Evolutionary conservation across 2,888 invertebrate species (phyloP), one percentile per base, ranked within the genome.

Genomic region (Acrobasis suavella): DNA sequence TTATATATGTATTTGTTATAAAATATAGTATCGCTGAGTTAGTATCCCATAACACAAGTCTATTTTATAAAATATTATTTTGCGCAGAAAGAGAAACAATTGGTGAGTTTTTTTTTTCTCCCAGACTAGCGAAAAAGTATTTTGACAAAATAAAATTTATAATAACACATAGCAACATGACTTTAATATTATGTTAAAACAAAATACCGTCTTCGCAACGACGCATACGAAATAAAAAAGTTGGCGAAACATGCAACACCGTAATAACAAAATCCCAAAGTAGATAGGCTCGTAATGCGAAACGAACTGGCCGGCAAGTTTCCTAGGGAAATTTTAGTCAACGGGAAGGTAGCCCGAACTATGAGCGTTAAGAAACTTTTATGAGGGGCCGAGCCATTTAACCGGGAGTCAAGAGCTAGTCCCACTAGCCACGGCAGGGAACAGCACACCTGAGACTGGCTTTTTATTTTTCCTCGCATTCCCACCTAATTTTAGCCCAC

Each of bases 311-410:
- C 72, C 74, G 70, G 72, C 64, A 87, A 86, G 79, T 86, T 87
- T 87, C 83, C 79, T 72, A 78, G 86, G 79, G 75, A 80, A 84
- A 88, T 84, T 87, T 81, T 81, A 82, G 87, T 81, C 83, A 81
- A 80, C 84, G 68, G 74, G 70, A 83, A 81, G 85, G 86, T 78
- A 75, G 77, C 69, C 82, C 81, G 67, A 89, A 90, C 88, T 87
- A 87, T 85, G 81, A 81, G 87, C 81, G 88, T 91, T 91, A 91
- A 89, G 89, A 83, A 89, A 89, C 86, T 91, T 92, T 91, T 89
- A 91, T 85, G 87, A 85, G 88, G 77, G 84, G 83, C 76, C 85
- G 76, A 79, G 81, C 86, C 84, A 86, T 91, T 91, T 87, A 83
- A 87, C 85, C 85, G 82, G 83, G 81, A 87, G 87, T 86, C 89